Evolutionary conservation across 2,797 vertebrate species (phyloP).

Genomic region (Gallinago stenura): DNA sequence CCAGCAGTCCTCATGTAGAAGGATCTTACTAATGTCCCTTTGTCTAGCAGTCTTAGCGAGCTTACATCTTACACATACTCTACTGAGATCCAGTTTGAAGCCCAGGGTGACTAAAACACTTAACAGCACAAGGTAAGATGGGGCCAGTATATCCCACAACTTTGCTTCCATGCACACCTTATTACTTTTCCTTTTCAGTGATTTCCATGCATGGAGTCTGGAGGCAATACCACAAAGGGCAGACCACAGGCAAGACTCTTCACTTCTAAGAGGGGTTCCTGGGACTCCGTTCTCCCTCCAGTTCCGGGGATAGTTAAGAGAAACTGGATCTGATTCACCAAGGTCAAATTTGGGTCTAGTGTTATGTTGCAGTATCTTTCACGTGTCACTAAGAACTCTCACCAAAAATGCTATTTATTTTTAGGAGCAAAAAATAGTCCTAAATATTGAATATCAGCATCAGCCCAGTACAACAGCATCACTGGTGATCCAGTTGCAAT

Average conservation of each 20-base stretch:
- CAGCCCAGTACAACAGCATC: neutral
- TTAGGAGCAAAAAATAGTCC: neutral
- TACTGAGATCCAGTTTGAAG: neutral
- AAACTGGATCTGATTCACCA: neutral
- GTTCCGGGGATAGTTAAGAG: neutral
- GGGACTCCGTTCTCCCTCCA: neutral
- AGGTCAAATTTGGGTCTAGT: neutral
- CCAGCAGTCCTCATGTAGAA: neutral
- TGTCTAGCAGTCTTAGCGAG: neutral
- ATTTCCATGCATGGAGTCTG: neutral
- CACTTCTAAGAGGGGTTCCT: neutral
- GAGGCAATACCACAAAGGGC: rapidly evolving
- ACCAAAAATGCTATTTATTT: neutral
- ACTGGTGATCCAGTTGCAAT: neutral
- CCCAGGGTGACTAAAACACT: neutral
- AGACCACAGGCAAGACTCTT: neutral
- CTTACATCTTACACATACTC: rapidly evolving
- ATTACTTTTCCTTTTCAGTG: rapidly evolving
- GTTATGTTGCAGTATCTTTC: neutral
- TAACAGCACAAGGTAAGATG: neutral
- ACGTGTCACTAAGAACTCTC: neutral
- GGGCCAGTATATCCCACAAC: neutral
- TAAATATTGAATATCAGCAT: neutral
- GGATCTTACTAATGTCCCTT: neutral
- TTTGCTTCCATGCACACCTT: rapidly evolving